Evolutionary conservation across 1,140 invertebrate species (phyloP).

Genomic region (Drosophila asahinai): DNA sequence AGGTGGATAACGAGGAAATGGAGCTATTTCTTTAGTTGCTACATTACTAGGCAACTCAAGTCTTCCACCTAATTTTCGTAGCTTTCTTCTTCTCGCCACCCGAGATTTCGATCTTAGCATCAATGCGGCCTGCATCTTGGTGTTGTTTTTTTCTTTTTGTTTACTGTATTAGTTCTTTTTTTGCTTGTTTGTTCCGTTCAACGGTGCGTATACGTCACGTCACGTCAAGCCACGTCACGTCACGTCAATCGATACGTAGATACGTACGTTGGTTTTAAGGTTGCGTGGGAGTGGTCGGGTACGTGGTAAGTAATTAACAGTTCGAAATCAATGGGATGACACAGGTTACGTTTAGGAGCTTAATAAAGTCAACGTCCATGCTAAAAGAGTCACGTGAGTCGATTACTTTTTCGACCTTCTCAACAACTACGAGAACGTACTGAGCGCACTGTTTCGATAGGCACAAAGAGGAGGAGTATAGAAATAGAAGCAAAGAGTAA

Average conservation of each 20-base stretch:
- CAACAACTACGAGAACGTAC: slow-evolving; percentile 61
- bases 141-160: slow-evolving; percentile 85
- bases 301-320: slow-evolving; percentile 28
- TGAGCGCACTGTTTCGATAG: slow-evolving; percentile 71
- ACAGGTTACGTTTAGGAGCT: slow-evolving; percentile 83
- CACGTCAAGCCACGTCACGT: slow-evolving; percentile 4
- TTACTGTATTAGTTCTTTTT: slow-evolving; percentile 70
- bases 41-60: slow-evolving; percentile 93
- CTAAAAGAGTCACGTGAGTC: slow-evolving; percentile 54
- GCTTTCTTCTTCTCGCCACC: slow-evolving; percentile 90
- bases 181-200: slow-evolving; percentile 59
- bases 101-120: slow-evolving; percentile 94
- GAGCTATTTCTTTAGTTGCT: slow-evolving; percentile 92
- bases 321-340: slow-evolving; percentile 78
- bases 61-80: slow-evolving; percentile 89
- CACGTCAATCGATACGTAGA: slow-evolving; percentile 6
- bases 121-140: slow-evolving; percentile 95
- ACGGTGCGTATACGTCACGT: slow-evolving; percentile 48
- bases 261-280: background rate
- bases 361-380: slow-evolving; percentile 80
- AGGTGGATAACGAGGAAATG: slow-evolving; percentile 93
- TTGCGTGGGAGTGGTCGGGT: slow-evolving; percentile 18
- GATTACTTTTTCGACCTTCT: slow-evolving; percentile 49
- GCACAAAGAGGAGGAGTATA: slow-evolving; percentile 79
- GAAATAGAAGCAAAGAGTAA: slow-evolving; percentile 72